Evolutionary conservation across 1,140 invertebrate genomes (phyloP), one percentile per base, ranked within the genome.

Genomic region (Cotesia glomerata): DNA sequence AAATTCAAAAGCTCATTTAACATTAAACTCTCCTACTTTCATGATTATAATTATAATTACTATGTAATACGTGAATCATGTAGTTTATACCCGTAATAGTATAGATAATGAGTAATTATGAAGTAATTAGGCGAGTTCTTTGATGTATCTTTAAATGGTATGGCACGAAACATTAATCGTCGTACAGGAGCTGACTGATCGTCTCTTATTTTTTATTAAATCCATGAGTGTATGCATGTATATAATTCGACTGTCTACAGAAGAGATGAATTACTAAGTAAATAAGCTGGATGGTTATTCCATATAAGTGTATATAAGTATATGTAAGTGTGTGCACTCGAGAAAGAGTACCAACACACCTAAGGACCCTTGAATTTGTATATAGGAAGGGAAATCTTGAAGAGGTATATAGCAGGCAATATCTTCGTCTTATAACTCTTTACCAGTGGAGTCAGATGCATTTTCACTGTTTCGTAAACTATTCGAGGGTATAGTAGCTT

Each of bases 391-490:
- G 14, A 13, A 18, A n/a, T 35, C 7, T 64, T 16, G 9, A 52
- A 36, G 49, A 32, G 18, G 49, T 39, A 52, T 45, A 52, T 39
- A 58, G 56, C 67, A 72, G 52, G 82, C 79, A 84, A 83, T 85
- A 82, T 84, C 80, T 78, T 71, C 76, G 75, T 68, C 78, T 76
- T 75, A 45, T 45, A 72, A 78, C 73, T 74, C 62, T 35, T 5
- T 45, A 8, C 8, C 39, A 7, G 39, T 45, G 26, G 26, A 69
- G 73, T 69, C 76, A 77, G 61, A 81, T 80, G 78, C 80, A 83
- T 81, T 79, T 77, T 77, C 69, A 78, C 79, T 74, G 70, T 82
- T 80, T 78, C 59, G 69, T n/a, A 73, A 85, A 83, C 78, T 82
- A 82, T 83, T 83, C 76, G 77, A 76, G 69, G 78, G 26, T 26